A percentile compares a stretch with the other conserved stretches of the same genome.
phyloP scores from a whole-genome alignment of 2,888 invertebrate genomes.

The Halocaridina rubra region DNA sequence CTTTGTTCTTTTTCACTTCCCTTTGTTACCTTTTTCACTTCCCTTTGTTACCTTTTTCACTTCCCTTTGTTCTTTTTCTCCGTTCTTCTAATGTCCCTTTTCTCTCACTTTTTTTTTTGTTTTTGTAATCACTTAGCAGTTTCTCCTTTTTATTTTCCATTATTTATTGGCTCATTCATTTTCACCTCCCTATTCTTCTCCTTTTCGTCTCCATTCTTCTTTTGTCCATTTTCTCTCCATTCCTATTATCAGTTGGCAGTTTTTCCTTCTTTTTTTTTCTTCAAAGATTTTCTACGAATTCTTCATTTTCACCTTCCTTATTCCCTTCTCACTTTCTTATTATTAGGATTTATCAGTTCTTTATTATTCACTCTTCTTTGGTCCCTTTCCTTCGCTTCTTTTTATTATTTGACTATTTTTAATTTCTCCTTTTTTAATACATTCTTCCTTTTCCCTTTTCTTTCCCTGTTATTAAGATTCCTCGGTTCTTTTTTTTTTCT shows the following conservation, averaged over 20 bases:
- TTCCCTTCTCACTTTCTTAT: too few species aligned
- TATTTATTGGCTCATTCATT: too few species aligned
- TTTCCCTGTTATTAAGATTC: background rate
- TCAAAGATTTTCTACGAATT: too few species aligned
- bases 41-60: background rate
- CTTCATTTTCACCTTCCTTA: too few species aligned
- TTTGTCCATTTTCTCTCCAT: background rate
- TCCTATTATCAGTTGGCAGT: too few species aligned
- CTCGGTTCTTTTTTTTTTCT: background rate
- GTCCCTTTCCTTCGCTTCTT: background rate
- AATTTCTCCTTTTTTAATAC: background rate
- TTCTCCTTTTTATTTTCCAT: background rate
- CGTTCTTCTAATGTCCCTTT: background rate
- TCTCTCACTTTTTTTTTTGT: background rate
- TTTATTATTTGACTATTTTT: background rate
- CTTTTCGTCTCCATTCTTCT: background rate
- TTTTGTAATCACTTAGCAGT: too few species aligned
- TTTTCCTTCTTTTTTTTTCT: too few species aligned
- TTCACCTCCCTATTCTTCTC: too few species aligned
- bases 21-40: background rate
- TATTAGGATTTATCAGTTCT: too few species aligned
- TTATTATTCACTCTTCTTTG: too few species aligned
- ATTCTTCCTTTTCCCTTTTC: background rate
- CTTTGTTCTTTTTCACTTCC: too few species aligned
- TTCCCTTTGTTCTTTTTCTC: background rate